phyloP scores from a whole-genome alignment of 2,888 invertebrate genomes.

The Calliopum simillimum region DNA sequence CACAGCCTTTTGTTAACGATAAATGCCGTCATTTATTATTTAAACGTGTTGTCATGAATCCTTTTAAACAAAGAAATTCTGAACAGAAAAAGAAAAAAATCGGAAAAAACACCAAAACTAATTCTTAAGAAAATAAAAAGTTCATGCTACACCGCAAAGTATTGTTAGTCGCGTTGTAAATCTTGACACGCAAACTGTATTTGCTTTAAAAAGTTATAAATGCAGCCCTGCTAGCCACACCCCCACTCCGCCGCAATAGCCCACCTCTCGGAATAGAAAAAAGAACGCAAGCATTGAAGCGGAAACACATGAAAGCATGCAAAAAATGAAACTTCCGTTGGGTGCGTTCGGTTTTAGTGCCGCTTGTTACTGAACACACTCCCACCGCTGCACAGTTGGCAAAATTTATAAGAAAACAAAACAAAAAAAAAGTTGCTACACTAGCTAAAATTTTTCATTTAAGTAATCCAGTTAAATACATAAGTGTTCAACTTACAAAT shows the following conservation, averaged over 20 bases:
- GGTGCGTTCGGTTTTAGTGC: no score
- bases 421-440: background rate
- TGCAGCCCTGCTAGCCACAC: background rate
- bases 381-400: background rate
- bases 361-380: background rate
- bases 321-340: background rate
- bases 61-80: background rate
- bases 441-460: background rate
- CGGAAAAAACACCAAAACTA: background rate
- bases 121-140: conserved; percentile 23
- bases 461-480: no score
- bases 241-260: background rate
- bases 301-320: conserved; percentile 25
- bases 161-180: conserved; percentile 17
- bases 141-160: conserved; percentile 21
- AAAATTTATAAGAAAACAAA: background rate
- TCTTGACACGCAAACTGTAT: conserved; percentile 29
- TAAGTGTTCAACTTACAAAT: background rate
- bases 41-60: conserved; percentile 12
- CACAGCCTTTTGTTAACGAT: background rate
- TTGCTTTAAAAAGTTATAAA: conserved; percentile 23
- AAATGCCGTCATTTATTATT: conserved; percentile 21
- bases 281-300: background rate
- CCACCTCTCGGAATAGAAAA: background rate
- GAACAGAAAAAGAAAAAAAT: background rate